These are phyloP conservation scores for Saguinus midas DNA, from an alignment of 2,113 vertebrate genomes.

Conservation along the genomic window DNA sequence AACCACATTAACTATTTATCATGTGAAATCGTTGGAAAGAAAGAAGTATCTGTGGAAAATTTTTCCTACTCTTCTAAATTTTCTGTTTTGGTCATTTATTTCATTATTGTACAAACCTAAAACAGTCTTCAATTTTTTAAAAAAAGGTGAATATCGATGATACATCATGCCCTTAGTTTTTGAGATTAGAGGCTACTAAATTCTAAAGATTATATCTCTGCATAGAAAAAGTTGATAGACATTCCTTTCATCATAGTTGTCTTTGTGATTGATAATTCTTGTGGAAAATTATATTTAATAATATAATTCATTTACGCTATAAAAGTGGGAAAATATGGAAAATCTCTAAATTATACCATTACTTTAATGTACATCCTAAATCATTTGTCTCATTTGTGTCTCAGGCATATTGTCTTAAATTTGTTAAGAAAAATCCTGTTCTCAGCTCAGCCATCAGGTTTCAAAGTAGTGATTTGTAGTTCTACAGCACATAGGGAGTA, in stretches of 20 bases:
- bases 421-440: background rate
- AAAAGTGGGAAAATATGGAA: background rate
- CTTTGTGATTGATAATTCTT: background rate
- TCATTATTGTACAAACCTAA: background rate
- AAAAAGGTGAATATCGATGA: background rate
- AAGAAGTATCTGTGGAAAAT: background rate
- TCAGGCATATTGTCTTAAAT: background rate
- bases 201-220: background rate
- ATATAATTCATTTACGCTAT: slow-evolving; percentile 1
- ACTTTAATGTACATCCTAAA: background rate
- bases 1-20: background rate
- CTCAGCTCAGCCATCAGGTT: background rate
- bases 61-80: background rate
- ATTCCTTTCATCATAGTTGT: background rate
- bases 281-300: background rate
- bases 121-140: background rate
- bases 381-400: background rate
- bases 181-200: background rate
- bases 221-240: background rate
- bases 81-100: background rate
- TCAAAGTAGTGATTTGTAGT: background rate
- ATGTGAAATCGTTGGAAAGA: background rate
- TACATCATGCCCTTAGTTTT: background rate
- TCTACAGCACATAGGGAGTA: background rate
- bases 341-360: background rate